Conservation (phyloP, 2,797 vertebrate species). For the Scolopax rusticola region DNA sequence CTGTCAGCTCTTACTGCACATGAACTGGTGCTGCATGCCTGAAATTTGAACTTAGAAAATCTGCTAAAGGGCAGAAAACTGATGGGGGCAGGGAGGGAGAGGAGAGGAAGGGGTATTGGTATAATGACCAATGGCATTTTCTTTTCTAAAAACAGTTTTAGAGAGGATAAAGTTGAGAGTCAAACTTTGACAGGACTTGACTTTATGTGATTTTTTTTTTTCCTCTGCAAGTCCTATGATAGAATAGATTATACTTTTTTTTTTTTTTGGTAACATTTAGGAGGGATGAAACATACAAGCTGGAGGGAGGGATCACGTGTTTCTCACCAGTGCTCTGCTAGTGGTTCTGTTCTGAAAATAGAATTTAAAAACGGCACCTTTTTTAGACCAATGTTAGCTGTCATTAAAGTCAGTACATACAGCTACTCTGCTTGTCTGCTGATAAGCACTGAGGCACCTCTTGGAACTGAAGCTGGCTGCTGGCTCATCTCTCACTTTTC, state of each 20-base stretch:
- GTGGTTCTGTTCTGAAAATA: slow-evolving; percentile 46
- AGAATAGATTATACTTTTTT: neutral
- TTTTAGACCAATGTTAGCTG: neutral
- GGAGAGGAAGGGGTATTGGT: neutral
- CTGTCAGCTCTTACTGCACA: neutral
- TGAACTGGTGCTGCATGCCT: neutral
- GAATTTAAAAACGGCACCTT: neutral
- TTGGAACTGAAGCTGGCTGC: neutral
- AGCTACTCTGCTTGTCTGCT: rapidly evolving
- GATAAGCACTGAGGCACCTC: neutral
- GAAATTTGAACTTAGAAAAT: neutral
- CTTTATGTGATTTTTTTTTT: neutral
- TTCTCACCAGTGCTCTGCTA: neutral
- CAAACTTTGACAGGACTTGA: neutral
- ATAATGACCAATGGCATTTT: neutral
- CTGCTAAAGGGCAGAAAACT: neutral
- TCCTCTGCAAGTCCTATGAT: neutral
- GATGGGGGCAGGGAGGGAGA: neutral
- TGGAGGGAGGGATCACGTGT: neutral
- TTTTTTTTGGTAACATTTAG: neutral
- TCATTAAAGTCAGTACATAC: neutral
- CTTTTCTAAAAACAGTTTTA: neutral
- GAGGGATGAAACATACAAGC: neutral
- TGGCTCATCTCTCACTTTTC: neutral
- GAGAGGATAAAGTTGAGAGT: neutral